Base-by-base conservation (phyloP, 2,113 vertebrate species). In the Cairina moschata region DNA sequence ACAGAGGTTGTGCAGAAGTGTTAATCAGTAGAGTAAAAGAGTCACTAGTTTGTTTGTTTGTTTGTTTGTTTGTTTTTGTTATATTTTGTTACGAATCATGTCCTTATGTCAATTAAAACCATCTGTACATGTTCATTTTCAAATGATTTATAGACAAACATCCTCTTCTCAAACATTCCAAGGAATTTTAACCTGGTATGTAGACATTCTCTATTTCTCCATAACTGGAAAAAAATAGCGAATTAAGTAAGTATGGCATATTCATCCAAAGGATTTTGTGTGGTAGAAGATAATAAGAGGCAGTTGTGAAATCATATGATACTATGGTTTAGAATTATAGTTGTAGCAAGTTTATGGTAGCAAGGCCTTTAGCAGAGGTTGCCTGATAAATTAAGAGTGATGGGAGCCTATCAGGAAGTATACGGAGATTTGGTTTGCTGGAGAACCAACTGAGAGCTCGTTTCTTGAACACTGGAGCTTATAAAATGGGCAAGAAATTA, bases 61-160 rank as follows among this genome's bases (percentile, higher is more conserved):
- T 17, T 44, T 44, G 44, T 44, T 44, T 44, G 17, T 44, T 17
- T 78, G 85, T 82, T 88, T 77, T 85, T 91, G 75, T 67, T 77
- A 40, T 56, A 74, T 86, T 81, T 63, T 36, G 42, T 66, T 88
- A 92, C 90, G 94, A 90, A 92, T 92, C 91, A 92, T 92, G 67
- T 97, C 46, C 59, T 78, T 78, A 52, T 20, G 50, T 91, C 87
- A 92, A 95, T 86, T 96, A 92, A 93, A 97, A 94, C 86, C 93
- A 98, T 89, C 91, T 97, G 97, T 92, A 52, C 17, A 15, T 31
- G 66, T 94, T 78, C 44, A 65, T 75, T 93, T 94, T 93, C 72
- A 77, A 84, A 86, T 90, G 81, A 95, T 95, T 97, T 96, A 95
- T 95, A 56, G 69, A 44, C 5, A 8, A 73, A 63, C 58, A 78